Base-by-base conservation (phyloP, 1,140 invertebrate species). In the Lepidostoma basale region DNA sequence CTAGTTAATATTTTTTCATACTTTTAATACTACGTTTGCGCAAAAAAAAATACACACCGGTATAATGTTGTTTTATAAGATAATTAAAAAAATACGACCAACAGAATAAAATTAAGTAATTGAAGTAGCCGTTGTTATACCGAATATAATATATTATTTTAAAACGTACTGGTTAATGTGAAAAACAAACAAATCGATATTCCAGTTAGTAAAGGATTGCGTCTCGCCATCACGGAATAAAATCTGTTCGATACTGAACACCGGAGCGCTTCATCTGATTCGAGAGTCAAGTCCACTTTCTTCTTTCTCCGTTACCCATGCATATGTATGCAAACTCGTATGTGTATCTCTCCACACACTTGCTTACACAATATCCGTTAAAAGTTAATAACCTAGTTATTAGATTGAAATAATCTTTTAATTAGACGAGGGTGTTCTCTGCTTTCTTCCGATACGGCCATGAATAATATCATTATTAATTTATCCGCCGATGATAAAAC, bases 231-330 rank as follows among this genome's bases (percentile, higher is more conserved):
- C 26, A 20, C 52, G 25, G 25, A 30, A 28, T 18, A 28, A 9
- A 28, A 30, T 56, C 5, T 6, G 52, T 30, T 30, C 1, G 52
- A 56, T 33, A 56, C 52, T 56, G 52, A 56, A 5, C 14, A 20
- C 28, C 16, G 49, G 30, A 26, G 28, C 52, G 25, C 16, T 20
- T 56, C 6, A 56, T 18, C 67, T 42, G 60, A 36, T 56, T 52
- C 33, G 14, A 63, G 45, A 54, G 16, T 33, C 33, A 25, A n/a
- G 52, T 42, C 47, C 28, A 72, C 69, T 72, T 72, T 72, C 69
- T 72, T 72, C 69, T 72, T 72, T 72, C 69, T 72, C 65, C 69
- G 49, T 25, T 49, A 63, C 14, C 14, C 25, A 23, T n/a, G 49
- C n/a, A n/a, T 56, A 14, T 56, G 52, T 56, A 47, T 49, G 26